phyloP scores from a whole-genome alignment of 2,113 vertebrate genomes.

The Tyrannus savana region DNA sequence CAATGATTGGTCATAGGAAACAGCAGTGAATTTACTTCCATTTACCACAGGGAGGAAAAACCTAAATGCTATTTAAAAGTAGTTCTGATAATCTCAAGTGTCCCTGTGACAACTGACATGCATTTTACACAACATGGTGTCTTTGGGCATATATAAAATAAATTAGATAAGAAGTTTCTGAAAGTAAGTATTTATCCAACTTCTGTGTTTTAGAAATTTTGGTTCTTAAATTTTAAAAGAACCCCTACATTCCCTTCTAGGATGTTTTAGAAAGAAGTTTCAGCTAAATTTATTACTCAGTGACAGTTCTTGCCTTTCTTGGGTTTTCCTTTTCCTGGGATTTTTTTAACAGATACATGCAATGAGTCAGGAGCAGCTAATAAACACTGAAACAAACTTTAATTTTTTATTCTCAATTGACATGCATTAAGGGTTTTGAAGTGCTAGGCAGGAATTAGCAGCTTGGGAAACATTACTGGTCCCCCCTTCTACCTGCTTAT shows the following conservation, averaged over 20 bases:
- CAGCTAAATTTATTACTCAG: background rate
- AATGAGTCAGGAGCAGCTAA: background rate
- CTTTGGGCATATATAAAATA: background rate
- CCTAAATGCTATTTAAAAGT: background rate
- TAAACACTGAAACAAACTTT: background rate
- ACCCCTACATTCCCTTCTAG: background rate
- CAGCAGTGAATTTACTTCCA: background rate
- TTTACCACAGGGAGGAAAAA: background rate
- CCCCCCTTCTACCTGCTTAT: background rate
- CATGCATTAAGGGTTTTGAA: background rate
- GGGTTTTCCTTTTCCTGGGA: too few relatives aligned
- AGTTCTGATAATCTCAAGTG: background rate
- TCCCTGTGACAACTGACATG: background rate
- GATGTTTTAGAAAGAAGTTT: background rate
- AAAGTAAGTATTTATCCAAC: background rate
- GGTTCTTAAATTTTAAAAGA: background rate
- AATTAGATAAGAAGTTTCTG: background rate
- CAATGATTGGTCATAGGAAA: background rate
- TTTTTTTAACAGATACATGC: background rate
- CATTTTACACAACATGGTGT: background rate
- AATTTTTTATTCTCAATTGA: background rate
- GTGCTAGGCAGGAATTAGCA: background rate
- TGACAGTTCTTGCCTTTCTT: background rate
- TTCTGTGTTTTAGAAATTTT: background rate
- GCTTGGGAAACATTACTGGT: background rate